Base-by-base conservation (phyloP, 2,113 vertebrate genomes). In the Hippopotamus amphibius region DNA sequence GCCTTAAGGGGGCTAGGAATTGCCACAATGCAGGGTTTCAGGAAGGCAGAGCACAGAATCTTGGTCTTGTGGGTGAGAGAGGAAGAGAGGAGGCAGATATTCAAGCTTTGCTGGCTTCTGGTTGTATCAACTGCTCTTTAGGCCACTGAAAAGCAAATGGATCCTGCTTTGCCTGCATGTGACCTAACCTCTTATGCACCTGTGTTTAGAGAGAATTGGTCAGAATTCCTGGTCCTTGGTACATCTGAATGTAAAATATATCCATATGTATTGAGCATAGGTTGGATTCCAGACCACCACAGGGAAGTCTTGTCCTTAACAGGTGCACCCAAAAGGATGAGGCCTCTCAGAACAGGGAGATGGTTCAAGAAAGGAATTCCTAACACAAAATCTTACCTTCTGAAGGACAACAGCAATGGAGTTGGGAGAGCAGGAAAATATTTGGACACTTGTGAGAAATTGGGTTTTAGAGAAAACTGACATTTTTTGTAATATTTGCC, bases 101-200 rank as follows among this genome's bases (percentile, higher is more conserved):
- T 24, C 76, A 88, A 82, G 93, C 71, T 85, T 87, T 57, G 69
- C 61, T 89, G 95, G 95, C 50, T 90, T 94, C 96, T 90, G 89
- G 71, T 94, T 85, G 41, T 86, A 92, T 88, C 61, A 94, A 93
- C 80, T 92, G 71, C 50, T 91, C 85, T 69, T 57, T 87, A 30
- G 89, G 93, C 57, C 87, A 76, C 86, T 7, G 30, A 76, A 88
- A 68, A 76, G 37, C 80, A 84, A 37, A 43, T 65, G 55, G 68
- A 13, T 43, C n/a, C 72, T 90, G 30, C 72, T 85, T 79, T 72
- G 76, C 65, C 33, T 59, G 33, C 26, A 6, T 72, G 71, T 63
- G 66, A 57, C 15, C 77, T 91, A 5, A 68, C 65, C 61, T 71
- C 19, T 59, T 19, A 6, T 53, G 74, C 66, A 15, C 65, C 59